phyloP scores from a whole-genome alignment of 2,113 vertebrate genomes.

The Callospermophilus lateralis region DNA sequence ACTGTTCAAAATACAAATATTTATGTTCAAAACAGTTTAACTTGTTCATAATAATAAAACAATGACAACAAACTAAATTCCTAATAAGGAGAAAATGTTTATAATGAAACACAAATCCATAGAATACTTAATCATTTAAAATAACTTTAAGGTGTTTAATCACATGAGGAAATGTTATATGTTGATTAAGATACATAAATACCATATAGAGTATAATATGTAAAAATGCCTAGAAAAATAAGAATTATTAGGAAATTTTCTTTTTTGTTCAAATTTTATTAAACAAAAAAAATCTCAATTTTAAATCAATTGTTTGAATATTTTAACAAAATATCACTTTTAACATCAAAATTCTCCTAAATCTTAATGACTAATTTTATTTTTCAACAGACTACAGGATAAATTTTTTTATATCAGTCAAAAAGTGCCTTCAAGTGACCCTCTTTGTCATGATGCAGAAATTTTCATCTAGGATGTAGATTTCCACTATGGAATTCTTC shows the following conservation, averaged over 20 bases:
- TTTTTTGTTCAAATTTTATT: not conserved
- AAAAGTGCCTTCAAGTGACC: not conserved
- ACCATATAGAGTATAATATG: not conserved
- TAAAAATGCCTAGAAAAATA: slow-evolving; percentile 9
- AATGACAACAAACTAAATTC: not conserved
- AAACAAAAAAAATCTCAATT: slow-evolving; percentile 6
- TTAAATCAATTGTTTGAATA: not conserved
- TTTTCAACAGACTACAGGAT: not conserved
- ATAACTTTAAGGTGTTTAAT: not conserved
- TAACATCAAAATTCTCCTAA: slow-evolving; percentile 17
- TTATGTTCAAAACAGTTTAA: not conserved
- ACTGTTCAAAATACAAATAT: slow-evolving; percentile 32
- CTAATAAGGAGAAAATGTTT: not conserved
- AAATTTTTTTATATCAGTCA: not conserved
- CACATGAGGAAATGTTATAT: not conserved
- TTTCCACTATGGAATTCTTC: not conserved
- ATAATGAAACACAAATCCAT: not conserved
- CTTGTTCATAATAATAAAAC: slow-evolving; percentile 22
- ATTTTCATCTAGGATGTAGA: not conserved
- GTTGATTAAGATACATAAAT: not conserved
- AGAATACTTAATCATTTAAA: not conserved
- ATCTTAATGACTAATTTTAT: not conserved
- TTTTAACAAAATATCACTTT: not conserved
- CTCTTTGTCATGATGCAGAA: not conserved
- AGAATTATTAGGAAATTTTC: not conserved